phyloP scores from a whole-genome alignment of 1,140 invertebrate species.

The Brachionus calyciflorus region DNA sequence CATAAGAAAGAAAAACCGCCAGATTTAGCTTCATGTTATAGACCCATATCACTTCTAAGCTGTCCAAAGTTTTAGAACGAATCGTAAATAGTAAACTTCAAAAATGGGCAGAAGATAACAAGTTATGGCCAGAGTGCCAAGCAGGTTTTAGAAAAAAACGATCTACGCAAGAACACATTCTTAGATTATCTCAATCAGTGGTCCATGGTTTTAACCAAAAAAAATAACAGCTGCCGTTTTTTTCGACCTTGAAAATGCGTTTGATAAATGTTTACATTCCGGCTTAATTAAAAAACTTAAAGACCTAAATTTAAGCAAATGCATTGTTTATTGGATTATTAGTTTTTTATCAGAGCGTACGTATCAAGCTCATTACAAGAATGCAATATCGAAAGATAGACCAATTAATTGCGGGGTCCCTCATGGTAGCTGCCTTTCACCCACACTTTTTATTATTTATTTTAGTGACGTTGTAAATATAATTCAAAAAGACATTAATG shows the following conservation, averaged over 20 bases:
- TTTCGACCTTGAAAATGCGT: slow-evolving; percentile 49
- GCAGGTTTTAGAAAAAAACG: slow-evolving; percentile 53
- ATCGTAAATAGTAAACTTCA: slow-evolving; percentile 42
- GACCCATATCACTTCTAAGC: slow-evolving; percentile 46
- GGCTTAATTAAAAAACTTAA: slow-evolving; percentile 55
- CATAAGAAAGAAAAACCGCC: slow-evolving; percentile 47
- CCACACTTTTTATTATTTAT: slow-evolving; percentile 20
- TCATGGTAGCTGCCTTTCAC: slow-evolving; percentile 20
- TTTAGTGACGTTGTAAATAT: slow-evolving; percentile 1
- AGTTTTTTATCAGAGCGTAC: not conserved
- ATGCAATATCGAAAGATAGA: not conserved
- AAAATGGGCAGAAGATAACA: slow-evolving; percentile 29
- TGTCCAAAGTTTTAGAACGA: slow-evolving; percentile 44
- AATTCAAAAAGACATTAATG: not conserved
- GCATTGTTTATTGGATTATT: not conserved
- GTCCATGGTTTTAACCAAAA: slow-evolving; percentile 17
- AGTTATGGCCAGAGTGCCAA: slow-evolving; percentile 16
- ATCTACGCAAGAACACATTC: slow-evolving; percentile 55
- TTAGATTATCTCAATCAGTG: slow-evolving; percentile 54
- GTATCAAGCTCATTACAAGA: not conserved
- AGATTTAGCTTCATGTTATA: not conserved
- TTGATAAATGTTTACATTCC: slow-evolving; percentile 57
- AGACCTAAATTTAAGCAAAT: not conserved
- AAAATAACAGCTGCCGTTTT: not conserved
- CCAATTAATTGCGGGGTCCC: slow-evolving; percentile 27